Conservation (phyloP, 2,888 invertebrate species). For the Drosophila suboccidentalis region DNA sequence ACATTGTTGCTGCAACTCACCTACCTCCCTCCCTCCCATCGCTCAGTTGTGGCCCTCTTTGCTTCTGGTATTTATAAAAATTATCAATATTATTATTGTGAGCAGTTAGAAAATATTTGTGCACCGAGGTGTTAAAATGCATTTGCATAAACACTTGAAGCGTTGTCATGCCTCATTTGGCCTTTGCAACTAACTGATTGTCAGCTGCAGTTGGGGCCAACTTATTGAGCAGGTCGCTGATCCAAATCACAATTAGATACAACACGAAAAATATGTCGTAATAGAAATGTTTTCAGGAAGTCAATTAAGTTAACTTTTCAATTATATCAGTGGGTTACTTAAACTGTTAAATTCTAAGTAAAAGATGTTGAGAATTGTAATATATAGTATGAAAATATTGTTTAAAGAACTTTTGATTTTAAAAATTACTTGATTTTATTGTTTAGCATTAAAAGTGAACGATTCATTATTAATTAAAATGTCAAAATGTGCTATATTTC, state of each 20-base stretch:
- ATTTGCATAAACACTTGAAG: constrained; percentile 83
- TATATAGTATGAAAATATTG: too few species aligned
- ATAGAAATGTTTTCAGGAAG: background rate
- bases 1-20: constrained; percentile 5
- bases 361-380: too few species aligned
- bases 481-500: too few species aligned
- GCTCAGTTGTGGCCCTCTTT: constrained; percentile 2
- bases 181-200: constrained; percentile 19
- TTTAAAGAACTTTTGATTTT: too few species aligned
- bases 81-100: constrained; percentile 78
- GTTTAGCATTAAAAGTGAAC: too few species aligned
- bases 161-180: constrained; percentile 72
- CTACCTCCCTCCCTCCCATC: background rate
- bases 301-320: background rate
- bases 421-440: too few species aligned
- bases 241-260: constrained; percentile 2
- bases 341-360: background rate
- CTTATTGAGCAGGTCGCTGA: constrained; percentile 35
- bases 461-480: too few species aligned
- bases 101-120: constrained; percentile 76
- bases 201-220: background rate
- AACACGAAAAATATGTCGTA: background rate
- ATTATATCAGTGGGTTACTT: background rate
- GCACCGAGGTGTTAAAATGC: constrained; percentile 83
- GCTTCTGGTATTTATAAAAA: constrained; percentile 66